These are phyloP conservation scores for Campylomormyrus tamandua DNA, from an alignment of 2,113 vertebrate species.

Conservation along the genomic window DNA sequence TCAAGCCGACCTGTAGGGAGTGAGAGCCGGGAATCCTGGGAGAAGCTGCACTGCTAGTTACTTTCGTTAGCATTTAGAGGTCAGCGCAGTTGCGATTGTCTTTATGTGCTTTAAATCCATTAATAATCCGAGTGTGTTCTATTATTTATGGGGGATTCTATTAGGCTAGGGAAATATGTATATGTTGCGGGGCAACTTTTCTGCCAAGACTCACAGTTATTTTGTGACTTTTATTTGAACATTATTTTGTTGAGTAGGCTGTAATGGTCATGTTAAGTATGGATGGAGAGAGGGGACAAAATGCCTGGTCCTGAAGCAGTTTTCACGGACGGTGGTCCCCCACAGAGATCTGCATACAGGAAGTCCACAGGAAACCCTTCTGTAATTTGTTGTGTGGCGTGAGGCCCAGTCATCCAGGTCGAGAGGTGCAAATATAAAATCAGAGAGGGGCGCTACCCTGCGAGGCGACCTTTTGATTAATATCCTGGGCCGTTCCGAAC, in stretches of 20 bases:
- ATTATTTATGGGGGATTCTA: neutral
- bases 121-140: neutral
- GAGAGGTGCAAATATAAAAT: neutral
- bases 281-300: neutral
- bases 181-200: neutral
- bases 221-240: neutral
- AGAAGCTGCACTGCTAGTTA: neutral
- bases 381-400: neutral
- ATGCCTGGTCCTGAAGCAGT: neutral
- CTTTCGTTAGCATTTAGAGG: neutral
- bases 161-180: neutral
- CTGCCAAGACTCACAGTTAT: neutral
- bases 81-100: neutral
- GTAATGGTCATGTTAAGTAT: neutral
- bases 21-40: neutral
- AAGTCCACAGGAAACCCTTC: neutral
- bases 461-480: neutral
- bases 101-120: neutral
- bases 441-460: neutral
- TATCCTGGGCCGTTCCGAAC: neutral
- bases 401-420: neutral
- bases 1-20: neutral
- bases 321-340: neutral
- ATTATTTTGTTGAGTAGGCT: neutral
- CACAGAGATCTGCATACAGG: neutral